A percentile compares a stretch with the other conserved stretches of the same genome.
Evolutionary conservation across 2,797 vertebrate species (phyloP).

Genomic region (Ceyx erithaca): DNA sequence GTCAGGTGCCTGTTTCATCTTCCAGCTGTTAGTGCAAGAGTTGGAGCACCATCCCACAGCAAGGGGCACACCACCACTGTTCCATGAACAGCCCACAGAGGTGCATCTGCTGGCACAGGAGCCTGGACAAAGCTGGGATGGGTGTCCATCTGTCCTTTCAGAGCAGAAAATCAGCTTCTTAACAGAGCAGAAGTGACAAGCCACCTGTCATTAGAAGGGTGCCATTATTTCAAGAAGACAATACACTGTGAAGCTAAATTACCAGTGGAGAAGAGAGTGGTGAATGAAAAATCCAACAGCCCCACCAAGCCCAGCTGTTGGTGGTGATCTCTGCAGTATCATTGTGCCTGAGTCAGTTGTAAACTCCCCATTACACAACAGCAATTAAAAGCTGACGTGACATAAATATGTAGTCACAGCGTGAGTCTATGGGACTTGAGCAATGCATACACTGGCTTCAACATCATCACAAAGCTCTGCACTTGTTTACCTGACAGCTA

Average conservation of each 20-base stretch:
- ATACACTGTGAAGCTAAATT: not conserved
- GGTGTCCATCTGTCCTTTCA: not conserved
- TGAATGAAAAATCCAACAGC: not conserved
- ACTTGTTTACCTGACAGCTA: not conserved
- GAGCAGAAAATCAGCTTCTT: not conserved
- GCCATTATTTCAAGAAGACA: not conserved
- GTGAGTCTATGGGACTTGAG: not conserved
- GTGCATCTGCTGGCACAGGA: not conserved
- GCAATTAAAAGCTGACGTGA: constrained; percentile 22
- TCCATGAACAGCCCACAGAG: not conserved
- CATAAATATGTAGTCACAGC: constrained; percentile 30
- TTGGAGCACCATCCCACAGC: not conserved
- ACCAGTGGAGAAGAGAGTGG: not conserved
- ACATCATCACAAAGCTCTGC: not conserved
- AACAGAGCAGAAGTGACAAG: not conserved
- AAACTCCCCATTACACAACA: constrained; percentile 24
- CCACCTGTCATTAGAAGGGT: not conserved
- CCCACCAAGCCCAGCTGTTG: not conserved
- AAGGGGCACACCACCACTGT: not conserved
- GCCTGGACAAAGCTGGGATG: not conserved
- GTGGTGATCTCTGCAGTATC: not conserved
- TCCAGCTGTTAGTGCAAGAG: not conserved
- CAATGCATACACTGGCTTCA: not conserved
- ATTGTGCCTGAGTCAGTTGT: not conserved
- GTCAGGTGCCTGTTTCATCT: not conserved